A percentile compares a stretch with the other conserved stretches of the same genome.
Conservation (phyloP, 2,113 vertebrate genomes). For the Serilophus lunatus region DNA sequence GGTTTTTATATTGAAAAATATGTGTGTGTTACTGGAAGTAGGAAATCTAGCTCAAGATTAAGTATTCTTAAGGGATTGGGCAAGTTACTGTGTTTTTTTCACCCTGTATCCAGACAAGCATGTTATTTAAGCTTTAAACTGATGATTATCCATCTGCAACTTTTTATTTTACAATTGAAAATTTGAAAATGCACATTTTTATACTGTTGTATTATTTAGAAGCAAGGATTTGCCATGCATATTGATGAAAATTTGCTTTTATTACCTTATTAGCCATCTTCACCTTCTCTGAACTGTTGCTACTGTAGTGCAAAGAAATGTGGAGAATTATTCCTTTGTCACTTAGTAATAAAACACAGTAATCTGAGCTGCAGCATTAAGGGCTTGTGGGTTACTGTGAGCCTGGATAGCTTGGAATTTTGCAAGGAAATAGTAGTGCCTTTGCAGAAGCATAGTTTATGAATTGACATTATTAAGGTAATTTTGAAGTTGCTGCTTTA, state of each 20-base stretch:
- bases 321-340: not conserved
- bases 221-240: not conserved
- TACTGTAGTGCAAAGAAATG: not conserved
- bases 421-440: not conserved
- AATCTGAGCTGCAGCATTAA: not conserved
- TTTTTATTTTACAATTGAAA: not conserved
- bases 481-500: not conserved
- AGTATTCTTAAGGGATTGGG: not conserved
- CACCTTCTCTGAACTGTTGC: not conserved
- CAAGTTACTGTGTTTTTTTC: not conserved
- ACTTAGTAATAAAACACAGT: not conserved
- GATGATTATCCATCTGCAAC: not conserved
- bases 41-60: not conserved
- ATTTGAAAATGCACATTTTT: not conserved
- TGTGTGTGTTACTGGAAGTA: not conserved
- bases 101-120: not conserved
- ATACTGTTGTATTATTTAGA: not conserved
- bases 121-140: not conserved
- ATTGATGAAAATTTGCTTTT: not conserved
- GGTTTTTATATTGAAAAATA: not conserved
- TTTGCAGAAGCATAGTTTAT: not conserved
- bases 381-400: not conserved
- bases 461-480: not conserved
- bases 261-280: not conserved
- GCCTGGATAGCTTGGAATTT: not conserved